phyloP scores from a whole-genome alignment of 2,797 vertebrate species.

The Saxicola maurus region DNA sequence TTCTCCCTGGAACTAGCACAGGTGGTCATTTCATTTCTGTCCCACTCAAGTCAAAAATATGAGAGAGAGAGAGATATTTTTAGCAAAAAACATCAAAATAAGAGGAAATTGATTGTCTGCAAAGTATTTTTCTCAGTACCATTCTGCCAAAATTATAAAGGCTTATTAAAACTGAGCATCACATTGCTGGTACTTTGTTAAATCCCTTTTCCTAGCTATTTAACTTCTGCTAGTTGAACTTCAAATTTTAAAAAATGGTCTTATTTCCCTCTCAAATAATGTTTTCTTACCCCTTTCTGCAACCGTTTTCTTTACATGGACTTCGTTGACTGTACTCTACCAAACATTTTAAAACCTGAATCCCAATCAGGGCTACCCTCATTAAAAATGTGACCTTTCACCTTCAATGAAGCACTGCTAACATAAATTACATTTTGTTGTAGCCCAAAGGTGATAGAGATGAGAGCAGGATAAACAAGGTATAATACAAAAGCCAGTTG shows the following conservation, averaged over 20 bases:
- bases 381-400: conserved; percentile 71
- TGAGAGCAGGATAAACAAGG: conserved; percentile 87
- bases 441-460: conserved; percentile 88
- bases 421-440: conserved; percentile 85
- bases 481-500: conserved; percentile 88
- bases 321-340: conserved; percentile 8
- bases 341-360: conserved; percentile 21
- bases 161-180: background rate
- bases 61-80: background rate
- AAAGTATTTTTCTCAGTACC: background rate
- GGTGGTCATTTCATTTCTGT: background rate
- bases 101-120: background rate
- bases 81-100: background rate
- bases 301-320: background rate
- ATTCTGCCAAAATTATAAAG: background rate
- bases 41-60: background rate
- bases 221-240: background rate
- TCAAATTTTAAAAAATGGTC: background rate
- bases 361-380: conserved; percentile 66
- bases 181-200: background rate
- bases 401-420: conserved; percentile 62
- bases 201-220: background rate
- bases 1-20: background rate
- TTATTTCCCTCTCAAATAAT: background rate
- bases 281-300: background rate